Base-by-base conservation (phyloP, 1,140 invertebrate genomes). In the Drosophila parvula region DNA sequence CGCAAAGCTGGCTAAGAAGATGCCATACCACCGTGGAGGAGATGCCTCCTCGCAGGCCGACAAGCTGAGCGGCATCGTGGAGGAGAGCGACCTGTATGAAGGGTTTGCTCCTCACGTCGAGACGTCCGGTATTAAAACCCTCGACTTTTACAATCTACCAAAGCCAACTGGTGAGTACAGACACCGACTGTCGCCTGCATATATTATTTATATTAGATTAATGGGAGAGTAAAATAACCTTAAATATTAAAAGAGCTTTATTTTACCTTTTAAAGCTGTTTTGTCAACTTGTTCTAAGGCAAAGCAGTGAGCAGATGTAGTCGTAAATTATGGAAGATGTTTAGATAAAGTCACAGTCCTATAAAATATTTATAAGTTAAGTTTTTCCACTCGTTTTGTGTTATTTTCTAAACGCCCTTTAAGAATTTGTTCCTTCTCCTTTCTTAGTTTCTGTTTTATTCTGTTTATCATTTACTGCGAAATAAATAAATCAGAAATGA, bases 101-200 rank as follows among this genome's bases (percentile, higher is more conserved):
- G 94, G 94, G 50, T 96, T 95, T 91, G 94, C 95, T 64, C 95
- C 95, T 38, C 95, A 96, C 92, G 95, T 96, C 70, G 95, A 96
- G 80, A 94, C 94, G 50, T 94, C 93, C 56, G 94, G 95, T 65
- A 95, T 96, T 78, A 94, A 95, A 38, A 94, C 81, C 63, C 88
- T 91, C 27, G 90, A 91, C 71, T 94, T 79, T 92, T 95, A 91
- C 48, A 90, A 67, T 79, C 45, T 75, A 79, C 74, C 90, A 68
- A 89, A 90, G 74, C 82, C 67, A 86, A 79, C 88, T 38, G 90
- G 90, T 91, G 41, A 91, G 90, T 90, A 11, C 0, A 22, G 22
- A 22, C 22, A 22, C 22, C 22, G 22, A 1, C 22, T 22, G 22
- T 3, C 22, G 22, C 22, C 22, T 22, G 22, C 22, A 1, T 57